Conservation (phyloP, 1,140 invertebrate genomes). For the Heliconius melpomene region DNA sequence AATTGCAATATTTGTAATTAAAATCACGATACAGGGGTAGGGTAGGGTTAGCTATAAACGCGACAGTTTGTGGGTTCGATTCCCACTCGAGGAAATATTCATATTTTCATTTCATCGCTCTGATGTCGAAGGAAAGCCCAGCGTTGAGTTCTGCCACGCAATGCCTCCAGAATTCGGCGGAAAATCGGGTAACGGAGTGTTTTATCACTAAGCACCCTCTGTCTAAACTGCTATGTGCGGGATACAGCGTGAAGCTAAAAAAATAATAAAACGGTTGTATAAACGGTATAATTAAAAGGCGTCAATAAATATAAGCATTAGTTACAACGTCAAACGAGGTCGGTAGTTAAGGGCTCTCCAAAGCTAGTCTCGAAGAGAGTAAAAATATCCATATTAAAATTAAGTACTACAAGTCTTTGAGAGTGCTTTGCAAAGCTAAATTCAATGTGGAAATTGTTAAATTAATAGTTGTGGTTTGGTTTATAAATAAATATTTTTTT, state of each 20-base stretch:
- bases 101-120: too few relatives aligned
- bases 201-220: too few relatives aligned
- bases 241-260: too few relatives aligned
- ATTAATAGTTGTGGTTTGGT: background rate
- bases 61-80: too few relatives aligned
- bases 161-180: too few relatives aligned
- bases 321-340: background rate
- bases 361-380: background rate
- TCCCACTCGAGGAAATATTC: too few relatives aligned
- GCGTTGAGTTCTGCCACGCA: too few relatives aligned
- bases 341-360: background rate
- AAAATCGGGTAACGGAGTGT: too few relatives aligned
- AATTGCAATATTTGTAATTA: background rate
- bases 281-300: constrained; percentile 1
- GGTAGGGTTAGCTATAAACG: too few relatives aligned
- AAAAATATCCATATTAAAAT: constrained; percentile 11
- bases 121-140: too few relatives aligned
- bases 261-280: background rate
- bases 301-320: background rate
- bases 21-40: background rate
- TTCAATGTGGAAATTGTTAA: background rate
- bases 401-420: background rate
- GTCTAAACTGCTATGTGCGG: too few relatives aligned
- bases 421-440: background rate
- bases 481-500: background rate